phyloP scores from a whole-genome alignment of 2,113 vertebrate genomes.

The Cepphus grylle region DNA sequence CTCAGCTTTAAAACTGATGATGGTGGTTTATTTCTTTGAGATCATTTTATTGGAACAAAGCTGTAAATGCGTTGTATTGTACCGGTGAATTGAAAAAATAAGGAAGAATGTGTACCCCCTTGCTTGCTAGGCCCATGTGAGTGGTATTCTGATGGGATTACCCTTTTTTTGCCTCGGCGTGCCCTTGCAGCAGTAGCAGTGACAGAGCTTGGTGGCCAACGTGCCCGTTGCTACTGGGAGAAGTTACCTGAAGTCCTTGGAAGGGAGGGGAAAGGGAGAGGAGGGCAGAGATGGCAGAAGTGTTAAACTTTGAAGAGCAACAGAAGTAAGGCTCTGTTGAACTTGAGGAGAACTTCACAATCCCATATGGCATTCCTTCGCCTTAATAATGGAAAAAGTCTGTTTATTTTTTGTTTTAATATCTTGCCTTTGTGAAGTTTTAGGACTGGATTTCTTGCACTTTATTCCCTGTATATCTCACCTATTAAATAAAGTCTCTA shows the following conservation, averaged over 20 bases:
- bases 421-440: not conserved
- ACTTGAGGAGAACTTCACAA: not conserved
- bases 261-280: not conserved
- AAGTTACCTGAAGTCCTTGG: not conserved
- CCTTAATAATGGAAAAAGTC: not conserved
- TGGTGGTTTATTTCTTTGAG: not conserved
- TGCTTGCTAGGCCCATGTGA: not conserved
- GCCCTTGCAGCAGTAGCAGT: not conserved
- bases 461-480: not conserved
- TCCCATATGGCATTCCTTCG: not conserved
- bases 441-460: not conserved
- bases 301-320: not conserved
- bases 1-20: not conserved
- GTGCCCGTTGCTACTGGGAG: not conserved
- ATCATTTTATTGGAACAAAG: not conserved
- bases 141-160: not conserved
- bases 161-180: not conserved
- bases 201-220: not conserved
- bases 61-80: not conserved
- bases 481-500: not conserved
- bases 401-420: not conserved
- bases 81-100: not conserved
- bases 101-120: not conserved
- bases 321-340: not conserved
- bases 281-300: not conserved